Conservation (phyloP, 2,113 vertebrate species). For the Corythornis cristatus region DNA sequence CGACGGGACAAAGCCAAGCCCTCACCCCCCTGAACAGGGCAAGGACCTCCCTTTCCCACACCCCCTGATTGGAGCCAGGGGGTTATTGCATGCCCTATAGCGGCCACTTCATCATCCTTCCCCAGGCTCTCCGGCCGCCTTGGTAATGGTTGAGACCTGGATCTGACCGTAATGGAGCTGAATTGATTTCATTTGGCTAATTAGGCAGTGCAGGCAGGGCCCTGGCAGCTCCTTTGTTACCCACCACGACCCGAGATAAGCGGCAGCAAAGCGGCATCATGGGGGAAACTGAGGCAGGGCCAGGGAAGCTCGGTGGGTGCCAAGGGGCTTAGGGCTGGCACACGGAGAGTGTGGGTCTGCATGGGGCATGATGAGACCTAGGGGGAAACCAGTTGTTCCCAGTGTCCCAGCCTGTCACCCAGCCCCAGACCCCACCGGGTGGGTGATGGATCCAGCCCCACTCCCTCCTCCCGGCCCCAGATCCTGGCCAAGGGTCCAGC, state of each 20-base stretch:
- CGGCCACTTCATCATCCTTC: slow-evolving; percentile 43
- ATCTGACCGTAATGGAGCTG: slow-evolving; percentile 57
- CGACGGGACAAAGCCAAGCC: background rate
- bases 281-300: background rate
- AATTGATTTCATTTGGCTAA: slow-evolving; percentile 63
- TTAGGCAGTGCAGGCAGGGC: background rate
- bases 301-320: too few relatives aligned
- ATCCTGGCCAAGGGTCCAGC: background rate
- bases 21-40: background rate
- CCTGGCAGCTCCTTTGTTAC: background rate
- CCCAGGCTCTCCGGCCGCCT: background rate
- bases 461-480: background rate
- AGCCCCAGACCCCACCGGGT: too few relatives aligned
- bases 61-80: background rate
- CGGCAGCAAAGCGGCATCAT: background rate
- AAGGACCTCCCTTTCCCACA: background rate
- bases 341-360: too few relatives aligned
- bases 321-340: too few relatives aligned
- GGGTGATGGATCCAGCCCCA: too few relatives aligned
- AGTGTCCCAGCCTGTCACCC: background rate
- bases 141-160: slow-evolving; percentile 55
- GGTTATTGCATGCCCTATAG: slow-evolving; percentile 46
- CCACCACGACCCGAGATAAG: background rate
- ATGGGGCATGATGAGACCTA: background rate
- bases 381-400: background rate